These are phyloP conservation scores for Petroica traversi DNA, from an alignment of 2,113 vertebrate genomes.

Conservation along the genomic window DNA sequence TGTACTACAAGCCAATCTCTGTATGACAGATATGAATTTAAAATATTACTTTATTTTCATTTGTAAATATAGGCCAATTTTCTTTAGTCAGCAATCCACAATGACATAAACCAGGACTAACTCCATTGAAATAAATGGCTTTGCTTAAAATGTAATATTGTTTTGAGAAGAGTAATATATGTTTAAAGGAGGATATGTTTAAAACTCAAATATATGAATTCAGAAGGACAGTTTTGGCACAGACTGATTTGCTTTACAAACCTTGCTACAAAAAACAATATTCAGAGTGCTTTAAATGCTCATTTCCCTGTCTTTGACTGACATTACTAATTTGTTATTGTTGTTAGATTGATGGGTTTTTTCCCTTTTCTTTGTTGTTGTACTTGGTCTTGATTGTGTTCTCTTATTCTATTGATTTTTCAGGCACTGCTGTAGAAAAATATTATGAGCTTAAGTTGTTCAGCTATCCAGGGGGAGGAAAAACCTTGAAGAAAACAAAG, in stretches of 20 bases:
- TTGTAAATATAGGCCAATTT: not conserved
- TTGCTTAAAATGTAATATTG: not conserved
- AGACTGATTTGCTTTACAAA: not conserved
- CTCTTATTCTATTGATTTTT: conserved; percentile 37
- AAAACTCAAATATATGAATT: not conserved
- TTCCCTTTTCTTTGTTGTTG: not conserved
- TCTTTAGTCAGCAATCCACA: not conserved
- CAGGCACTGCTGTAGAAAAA: not conserved
- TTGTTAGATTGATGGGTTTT: not conserved
- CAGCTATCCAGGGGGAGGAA: not conserved
- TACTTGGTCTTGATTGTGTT: conserved; percentile 1
- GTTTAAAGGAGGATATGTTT: too few species aligned
- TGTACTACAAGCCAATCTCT: not conserved
- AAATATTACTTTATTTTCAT: not conserved
- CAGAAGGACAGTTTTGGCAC: not conserved
- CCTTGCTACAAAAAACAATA: not conserved
- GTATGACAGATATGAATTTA: not conserved
- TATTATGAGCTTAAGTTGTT: conserved; percentile 7
- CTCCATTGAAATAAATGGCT: not conserved
- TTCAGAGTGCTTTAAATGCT: not conserved
- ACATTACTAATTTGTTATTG: not conserved
- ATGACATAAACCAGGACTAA: not conserved
- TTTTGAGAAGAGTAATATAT: not conserved
- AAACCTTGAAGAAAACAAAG: not conserved
- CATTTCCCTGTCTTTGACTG: not conserved